Evolutionary conservation across 2,888 invertebrate genomes (phyloP).

Genomic region (Sthenelais limicola): DNA sequence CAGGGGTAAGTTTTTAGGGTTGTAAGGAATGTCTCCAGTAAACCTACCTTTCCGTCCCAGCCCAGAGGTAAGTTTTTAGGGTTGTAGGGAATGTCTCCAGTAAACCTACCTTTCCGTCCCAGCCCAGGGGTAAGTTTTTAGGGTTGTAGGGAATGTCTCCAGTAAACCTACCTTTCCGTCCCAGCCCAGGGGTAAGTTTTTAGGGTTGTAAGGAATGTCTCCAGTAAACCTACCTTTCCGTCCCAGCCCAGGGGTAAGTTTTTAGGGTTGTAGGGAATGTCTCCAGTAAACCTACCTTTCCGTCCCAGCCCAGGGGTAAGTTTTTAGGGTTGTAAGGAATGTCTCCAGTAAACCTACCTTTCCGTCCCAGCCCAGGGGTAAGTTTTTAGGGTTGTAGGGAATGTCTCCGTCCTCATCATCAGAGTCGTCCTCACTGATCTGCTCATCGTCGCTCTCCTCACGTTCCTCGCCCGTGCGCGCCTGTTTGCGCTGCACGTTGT

Average conservation of each 20-base stretch:
- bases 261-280: conserved; percentile 99
- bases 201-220: conserved; percentile 99
- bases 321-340: conserved; percentile 99
- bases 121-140: conserved; percentile 98
- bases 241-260: conserved; percentile 99
- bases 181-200: conserved; percentile 99
- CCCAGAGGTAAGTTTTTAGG: conserved; percentile 99
- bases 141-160: conserved; percentile 99
- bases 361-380: conserved; percentile 99
- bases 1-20: too few relatives aligned
- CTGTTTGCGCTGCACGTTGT: conserved; percentile 98
- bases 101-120: conserved; percentile 96
- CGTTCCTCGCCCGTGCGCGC: conserved; percentile 84
- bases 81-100: conserved; percentile 99
- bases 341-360: conserved; percentile 91
- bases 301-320: conserved; percentile 98
- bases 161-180: conserved; percentile 94
- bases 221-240: conserved; percentile 90
- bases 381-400: conserved; percentile 99
- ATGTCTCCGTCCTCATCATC: conserved; percentile 87
- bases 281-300: conserved; percentile 91
- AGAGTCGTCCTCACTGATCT: conserved; percentile 64
- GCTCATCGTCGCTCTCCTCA: conserved; percentile 76
- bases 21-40: too few relatives aligned
- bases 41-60: conserved; percentile 96